Evolutionary conservation across 2,797 vertebrate species (phyloP).

Genomic region (Phoebastria nigripes): DNA sequence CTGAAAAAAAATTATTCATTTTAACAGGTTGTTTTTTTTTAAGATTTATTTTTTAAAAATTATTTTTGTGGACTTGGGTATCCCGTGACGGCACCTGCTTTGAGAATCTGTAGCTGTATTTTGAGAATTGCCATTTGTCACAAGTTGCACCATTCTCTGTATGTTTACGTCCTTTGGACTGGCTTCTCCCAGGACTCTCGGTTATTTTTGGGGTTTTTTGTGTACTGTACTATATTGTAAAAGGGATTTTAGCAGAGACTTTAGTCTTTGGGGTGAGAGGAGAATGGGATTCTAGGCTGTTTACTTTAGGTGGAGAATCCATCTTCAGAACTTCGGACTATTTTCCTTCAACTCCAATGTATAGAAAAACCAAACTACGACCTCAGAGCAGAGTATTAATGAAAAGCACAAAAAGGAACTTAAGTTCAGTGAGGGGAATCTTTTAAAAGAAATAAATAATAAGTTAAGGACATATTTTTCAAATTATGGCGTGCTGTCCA

Average conservation of each 20-base stretch:
- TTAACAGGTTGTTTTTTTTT: conserved; percentile 87
- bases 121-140: conserved; percentile 91
- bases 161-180: conserved; percentile 92
- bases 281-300: conserved; percentile 91
- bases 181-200: conserved; percentile 87
- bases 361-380: conserved; percentile 99
- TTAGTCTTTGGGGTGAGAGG: conserved; percentile 88
- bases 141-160: conserved; percentile 93
- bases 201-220: conserved; percentile 78
- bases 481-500: conserved; percentile 76
- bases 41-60: conserved; percentile 90
- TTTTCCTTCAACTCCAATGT: conserved; percentile 98
- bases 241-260: conserved; percentile 99
- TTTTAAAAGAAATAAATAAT: conserved; percentile 75
- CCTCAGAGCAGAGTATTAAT: conserved; percentile 99
- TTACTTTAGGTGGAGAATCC: conserved; percentile 96
- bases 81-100: conserved; percentile 84
- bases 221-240: conserved; percentile 99
- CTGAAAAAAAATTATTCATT: conserved; percentile 80
- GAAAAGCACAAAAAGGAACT: conserved; percentile 99
- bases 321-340: conserved; percentile 82
- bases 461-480: conserved; percentile 78
- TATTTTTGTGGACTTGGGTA: conserved; percentile 86
- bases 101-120: conserved; percentile 86
- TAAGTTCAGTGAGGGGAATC: conserved; percentile 86